phyloP scores from a whole-genome alignment of 2,888 invertebrate species.

The Cephus spinipes region DNA sequence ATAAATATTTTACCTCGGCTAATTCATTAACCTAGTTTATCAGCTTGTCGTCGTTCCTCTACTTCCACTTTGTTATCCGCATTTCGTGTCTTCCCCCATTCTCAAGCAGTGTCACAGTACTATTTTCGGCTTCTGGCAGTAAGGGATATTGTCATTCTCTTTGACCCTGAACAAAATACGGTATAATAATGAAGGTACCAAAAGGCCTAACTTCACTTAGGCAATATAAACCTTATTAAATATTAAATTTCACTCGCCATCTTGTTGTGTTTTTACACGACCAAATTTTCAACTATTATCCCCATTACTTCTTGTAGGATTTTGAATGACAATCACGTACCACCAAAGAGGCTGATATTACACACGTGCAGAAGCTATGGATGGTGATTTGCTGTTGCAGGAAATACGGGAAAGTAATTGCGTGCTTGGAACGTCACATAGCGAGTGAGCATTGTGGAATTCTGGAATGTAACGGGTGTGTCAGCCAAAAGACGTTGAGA shows the following conservation, averaged over 20 bases:
- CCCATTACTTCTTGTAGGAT: not conserved
- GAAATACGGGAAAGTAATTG: slow-evolving; percentile 27
- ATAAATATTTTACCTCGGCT: not conserved
- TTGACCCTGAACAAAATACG: not conserved
- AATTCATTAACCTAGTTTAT: not conserved
- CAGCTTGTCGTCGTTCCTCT: not conserved
- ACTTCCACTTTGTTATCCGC: not conserved
- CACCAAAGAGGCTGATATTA: not conserved
- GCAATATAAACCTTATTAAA: not conserved
- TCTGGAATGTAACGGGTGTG: not conserved
- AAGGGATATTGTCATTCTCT: not conserved
- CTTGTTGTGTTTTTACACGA: not conserved
- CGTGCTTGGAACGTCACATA: slow-evolving; percentile 26
- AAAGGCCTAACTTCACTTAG: not conserved
- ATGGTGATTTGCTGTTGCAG: not conserved
- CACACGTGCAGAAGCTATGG: not conserved
- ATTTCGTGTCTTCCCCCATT: not conserved
- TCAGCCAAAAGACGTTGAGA: not conserved
- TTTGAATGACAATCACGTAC: not conserved
- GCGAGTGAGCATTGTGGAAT: slow-evolving; percentile 31
- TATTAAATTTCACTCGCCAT: not conserved
- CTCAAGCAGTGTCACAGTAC: not conserved
- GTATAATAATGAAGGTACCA: not conserved
- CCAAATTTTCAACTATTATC: not conserved
- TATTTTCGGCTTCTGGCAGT: not conserved